Conservation (phyloP, 2,113 vertebrate genomes). For the Rostratula benghalensis region DNA sequence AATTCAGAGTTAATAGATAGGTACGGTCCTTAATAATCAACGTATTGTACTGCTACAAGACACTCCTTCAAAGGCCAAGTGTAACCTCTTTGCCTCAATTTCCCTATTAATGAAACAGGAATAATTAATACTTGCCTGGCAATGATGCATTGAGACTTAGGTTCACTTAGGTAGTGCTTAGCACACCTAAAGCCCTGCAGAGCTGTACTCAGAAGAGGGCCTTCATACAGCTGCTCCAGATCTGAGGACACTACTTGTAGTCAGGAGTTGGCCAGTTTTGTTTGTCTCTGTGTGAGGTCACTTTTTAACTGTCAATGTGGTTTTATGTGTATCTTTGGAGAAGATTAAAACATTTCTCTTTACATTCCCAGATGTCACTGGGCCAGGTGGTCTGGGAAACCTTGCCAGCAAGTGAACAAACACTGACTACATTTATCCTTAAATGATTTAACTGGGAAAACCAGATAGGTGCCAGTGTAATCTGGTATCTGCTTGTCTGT, state of each 20-base stretch:
- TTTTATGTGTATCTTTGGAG: slow-evolving; percentile 12
- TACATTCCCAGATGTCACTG: slow-evolving; percentile 17
- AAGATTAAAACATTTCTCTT: slow-evolving; percentile 26
- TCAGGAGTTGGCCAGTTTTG: not conserved
- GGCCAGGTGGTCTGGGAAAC: slow-evolving; percentile 42
- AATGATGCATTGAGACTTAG: not conserved
- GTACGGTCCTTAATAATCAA: not conserved
- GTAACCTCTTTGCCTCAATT: not conserved
- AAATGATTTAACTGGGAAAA: slow-evolving; percentile 28
- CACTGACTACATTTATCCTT: slow-evolving; percentile 7
- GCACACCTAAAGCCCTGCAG: not conserved
- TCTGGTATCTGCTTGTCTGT: not conserved
- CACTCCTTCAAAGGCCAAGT: not conserved
- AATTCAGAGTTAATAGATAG: not conserved
- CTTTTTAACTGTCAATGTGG: slow-evolving; percentile 10
- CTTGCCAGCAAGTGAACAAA: slow-evolving; percentile 21
- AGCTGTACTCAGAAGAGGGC: not conserved
- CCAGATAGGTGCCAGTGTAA: not conserved
- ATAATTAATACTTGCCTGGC: not conserved
- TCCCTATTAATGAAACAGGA: not conserved
- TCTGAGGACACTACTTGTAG: not conserved
- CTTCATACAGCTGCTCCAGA: not conserved
- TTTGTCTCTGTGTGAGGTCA: slow-evolving; percentile 31
- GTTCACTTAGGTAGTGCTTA: not conserved
- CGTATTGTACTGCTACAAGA: not conserved